Base-by-base conservation (phyloP, 2,888 invertebrate species). In the Agrochola circellaris region DNA sequence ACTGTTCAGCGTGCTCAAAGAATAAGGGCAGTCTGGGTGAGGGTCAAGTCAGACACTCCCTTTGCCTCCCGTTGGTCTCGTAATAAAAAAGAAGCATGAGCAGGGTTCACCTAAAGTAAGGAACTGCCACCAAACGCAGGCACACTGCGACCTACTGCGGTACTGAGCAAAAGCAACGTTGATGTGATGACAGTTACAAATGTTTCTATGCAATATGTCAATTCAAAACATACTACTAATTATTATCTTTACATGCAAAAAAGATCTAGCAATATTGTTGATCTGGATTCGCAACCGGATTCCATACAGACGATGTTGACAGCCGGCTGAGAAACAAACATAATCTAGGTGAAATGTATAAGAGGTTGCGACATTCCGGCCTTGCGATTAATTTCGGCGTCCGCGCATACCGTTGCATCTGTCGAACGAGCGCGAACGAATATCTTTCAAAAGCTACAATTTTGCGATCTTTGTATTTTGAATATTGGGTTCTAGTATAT, bases 331-430 rank as follows among this genome's bases (percentile, higher is more conserved):
- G 72, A 84, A 85, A 89, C 82, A 78, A 75, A 84, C 75, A 82
- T 73, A 82, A 84, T 83, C 86, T 83, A 83, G 83, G 82, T 85
- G 83, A 89, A 85, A 88, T 86, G 83, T 84, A 76, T 79, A 85
- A 79, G 75, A 73, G 26, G 83, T 90, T 91, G 78, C 91, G 84
- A 89, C 89, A 91, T 79, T 69, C 64, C 78, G 89, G 81, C 91
- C 91, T 91, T 91, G 91, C 88, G 79, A 87, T 80, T 79, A 87
- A 88, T 88, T 90, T 86, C 87, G 89, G 84, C 81, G 86, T 83
- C 80, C 70, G 86, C 75, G 83, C 86, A 85, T 83, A 78, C 71
- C 73, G 82, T 74, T 82, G 78, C 87, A 84, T 86, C 86, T 77
- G 73, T 79, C 34, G 71, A 71, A 13, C 34, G 54, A 65, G 26